Evolutionary conservation across 1,140 invertebrate species (phyloP).

Genomic region (Brachionus calyciflorus): DNA sequence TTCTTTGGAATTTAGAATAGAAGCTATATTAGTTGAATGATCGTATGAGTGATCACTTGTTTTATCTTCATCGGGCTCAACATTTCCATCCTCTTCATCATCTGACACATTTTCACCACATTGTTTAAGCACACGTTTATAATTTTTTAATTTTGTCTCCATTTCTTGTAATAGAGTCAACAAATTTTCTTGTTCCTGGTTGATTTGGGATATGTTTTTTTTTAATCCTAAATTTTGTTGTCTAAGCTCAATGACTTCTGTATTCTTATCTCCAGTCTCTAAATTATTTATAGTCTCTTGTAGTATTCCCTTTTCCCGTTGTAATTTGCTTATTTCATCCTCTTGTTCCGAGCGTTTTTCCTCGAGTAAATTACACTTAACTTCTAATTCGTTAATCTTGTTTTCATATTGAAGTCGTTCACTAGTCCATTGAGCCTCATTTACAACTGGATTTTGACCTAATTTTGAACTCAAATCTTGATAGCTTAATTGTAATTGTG

Average conservation of each 20-base stretch:
- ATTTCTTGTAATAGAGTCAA: constrained; percentile 79
- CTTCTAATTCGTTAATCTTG: constrained; percentile 14
- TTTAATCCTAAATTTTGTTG: constrained; percentile 52
- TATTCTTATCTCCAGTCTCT: constrained; percentile 8
- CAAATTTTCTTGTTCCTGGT: constrained; percentile 85
- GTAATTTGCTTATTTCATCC: constrained; percentile 27
- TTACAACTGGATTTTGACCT: background rate
- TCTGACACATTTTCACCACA: constrained; percentile 68
- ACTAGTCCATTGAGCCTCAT: too few species aligned
- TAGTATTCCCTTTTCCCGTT: constrained; percentile 34
- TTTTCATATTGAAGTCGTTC: constrained; percentile 4
- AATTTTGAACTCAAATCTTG: background rate
- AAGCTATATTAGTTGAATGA: background rate
- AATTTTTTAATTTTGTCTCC: constrained; percentile 71
- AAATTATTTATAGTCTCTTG: constrained; percentile 39
- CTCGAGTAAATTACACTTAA: background rate
- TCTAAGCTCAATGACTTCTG: constrained; percentile 48
- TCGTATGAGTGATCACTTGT: background rate
- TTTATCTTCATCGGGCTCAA: background rate
- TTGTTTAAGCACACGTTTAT: constrained; percentile 69
- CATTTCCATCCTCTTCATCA: background rate
- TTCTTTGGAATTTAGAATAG: background rate
- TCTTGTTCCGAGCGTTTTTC: constrained; percentile 44
- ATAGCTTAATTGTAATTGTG: background rate
- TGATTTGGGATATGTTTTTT: constrained; percentile 69